A percentile compares a stretch with the other conserved stretches of the same genome.
These are phyloP conservation scores for Liopterus haemorrhoidalis DNA, from an alignment of 2,888 invertebrate species.

Conservation along the genomic window DNA sequence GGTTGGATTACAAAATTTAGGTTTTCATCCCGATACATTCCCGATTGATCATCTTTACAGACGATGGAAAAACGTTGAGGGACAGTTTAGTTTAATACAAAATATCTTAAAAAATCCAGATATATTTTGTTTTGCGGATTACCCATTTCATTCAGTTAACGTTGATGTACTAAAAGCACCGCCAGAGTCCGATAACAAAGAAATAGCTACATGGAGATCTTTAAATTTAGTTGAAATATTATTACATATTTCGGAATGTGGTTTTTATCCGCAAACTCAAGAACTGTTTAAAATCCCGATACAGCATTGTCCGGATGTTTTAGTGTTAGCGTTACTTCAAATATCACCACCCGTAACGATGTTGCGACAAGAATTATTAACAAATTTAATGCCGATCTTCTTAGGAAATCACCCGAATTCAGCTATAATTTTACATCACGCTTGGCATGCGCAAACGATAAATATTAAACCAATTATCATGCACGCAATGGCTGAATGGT, in stretches of 20 bases:
- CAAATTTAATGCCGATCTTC: constrained; percentile 86
- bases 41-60: constrained; percentile 87
- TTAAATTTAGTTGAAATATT: constrained; percentile 85
- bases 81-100: constrained; percentile 82
- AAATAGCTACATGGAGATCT: constrained; percentile 89
- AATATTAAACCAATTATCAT: constrained; percentile 78
- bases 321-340: constrained; percentile 83
- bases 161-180: constrained; percentile 88
- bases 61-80: constrained; percentile 89
- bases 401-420: constrained; percentile 94
- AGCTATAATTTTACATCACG: constrained; percentile 90
- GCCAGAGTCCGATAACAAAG: constrained; percentile 92
- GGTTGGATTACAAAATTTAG: constrained; percentile 69
- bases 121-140: constrained; percentile 90
- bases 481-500: constrained; percentile 98
- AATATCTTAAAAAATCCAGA: constrained; percentile 86
- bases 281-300: constrained; percentile 89
- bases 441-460: constrained; percentile 79
- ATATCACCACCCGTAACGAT: constrained; percentile 73
- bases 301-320: constrained; percentile 90
- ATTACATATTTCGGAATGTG: constrained; percentile 79
- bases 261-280: constrained; percentile 73
- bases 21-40: constrained; percentile 65
- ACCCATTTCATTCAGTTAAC: constrained; percentile 78
- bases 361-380: constrained; percentile 79